Evolutionary conservation across 2,888 invertebrate genomes (phyloP).

Genomic region (Thecocarcelia acutangulata): DNA sequence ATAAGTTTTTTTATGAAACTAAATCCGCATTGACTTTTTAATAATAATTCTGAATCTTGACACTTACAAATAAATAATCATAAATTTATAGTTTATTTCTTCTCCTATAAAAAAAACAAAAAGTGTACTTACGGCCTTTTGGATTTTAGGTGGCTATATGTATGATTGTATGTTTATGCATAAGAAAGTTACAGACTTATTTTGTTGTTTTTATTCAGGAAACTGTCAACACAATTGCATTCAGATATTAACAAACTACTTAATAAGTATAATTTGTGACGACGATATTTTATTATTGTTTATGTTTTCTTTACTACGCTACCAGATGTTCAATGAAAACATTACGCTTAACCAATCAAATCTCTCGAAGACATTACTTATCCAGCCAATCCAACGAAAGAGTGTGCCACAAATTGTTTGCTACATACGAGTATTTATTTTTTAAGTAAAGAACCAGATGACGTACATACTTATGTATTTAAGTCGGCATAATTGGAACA

Average conservation of each 20-base stretch:
- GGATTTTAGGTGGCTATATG: too few species aligned
- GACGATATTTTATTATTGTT: constrained; percentile 1
- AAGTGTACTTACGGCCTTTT: too few species aligned
- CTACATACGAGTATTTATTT: background rate
- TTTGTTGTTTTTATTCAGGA: constrained; percentile 13
- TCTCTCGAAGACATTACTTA: background rate
- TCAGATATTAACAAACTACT: constrained; percentile 6
- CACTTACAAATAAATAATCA: too few species aligned
- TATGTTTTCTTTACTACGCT: constrained; percentile 22
- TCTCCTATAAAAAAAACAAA: too few species aligned
- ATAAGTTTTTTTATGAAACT: too few species aligned
- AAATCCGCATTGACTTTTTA: too few species aligned
- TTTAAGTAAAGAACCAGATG: constrained; percentile 19
- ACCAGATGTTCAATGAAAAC: constrained; percentile 13
- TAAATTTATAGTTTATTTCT: too few species aligned
- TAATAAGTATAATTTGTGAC: constrained; percentile 27
- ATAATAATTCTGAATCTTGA: too few species aligned
- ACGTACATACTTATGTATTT: too few species aligned
- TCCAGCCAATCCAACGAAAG: constrained; percentile 28
- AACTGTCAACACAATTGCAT: constrained; percentile 37
- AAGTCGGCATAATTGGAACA: background rate
- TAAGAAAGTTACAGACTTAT: background rate
- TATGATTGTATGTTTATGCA: background rate
- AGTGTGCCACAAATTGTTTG: background rate
- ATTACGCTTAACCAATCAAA: constrained; percentile 56